Evolutionary conservation across 2,888 invertebrate species (phyloP).

Genomic region (Caenorhabditis becei): DNA sequence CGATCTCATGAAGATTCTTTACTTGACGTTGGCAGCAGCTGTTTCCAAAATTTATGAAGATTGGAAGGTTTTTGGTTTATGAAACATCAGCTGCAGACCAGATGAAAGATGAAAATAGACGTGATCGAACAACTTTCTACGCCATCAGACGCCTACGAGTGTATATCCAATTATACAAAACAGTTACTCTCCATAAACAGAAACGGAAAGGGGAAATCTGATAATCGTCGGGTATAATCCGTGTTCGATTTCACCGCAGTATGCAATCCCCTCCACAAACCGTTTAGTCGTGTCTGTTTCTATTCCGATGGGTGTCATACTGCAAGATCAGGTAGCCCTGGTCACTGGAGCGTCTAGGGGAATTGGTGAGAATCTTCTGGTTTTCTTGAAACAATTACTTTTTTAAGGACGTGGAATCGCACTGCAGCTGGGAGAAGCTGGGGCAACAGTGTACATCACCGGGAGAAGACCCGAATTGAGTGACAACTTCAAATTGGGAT

Average conservation of each 20-base stretch:
- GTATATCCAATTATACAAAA: constrained; percentile 37
- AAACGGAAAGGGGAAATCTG: constrained; percentile 34
- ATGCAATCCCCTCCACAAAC: neutral
- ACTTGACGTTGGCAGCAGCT: neutral
- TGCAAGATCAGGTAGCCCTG: constrained; percentile 70
- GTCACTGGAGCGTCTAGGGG: constrained; percentile 77
- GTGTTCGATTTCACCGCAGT: constrained; percentile 9
- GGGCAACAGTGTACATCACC: constrained; percentile 73
- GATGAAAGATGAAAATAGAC: neutral
- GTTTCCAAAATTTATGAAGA: too few species aligned
- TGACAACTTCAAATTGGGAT: constrained; percentile 41
- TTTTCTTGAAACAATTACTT: constrained; percentile 77
- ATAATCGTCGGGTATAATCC: constrained; percentile 42
- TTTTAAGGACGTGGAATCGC: constrained; percentile 72
- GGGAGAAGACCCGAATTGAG: constrained; percentile 64
- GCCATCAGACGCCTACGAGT: neutral
- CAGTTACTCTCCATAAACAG: constrained; percentile 1
- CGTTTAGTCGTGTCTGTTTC: constrained; percentile 7
- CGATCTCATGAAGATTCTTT: neutral
- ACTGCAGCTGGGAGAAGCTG: constrained; percentile 70
- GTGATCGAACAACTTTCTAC: neutral
- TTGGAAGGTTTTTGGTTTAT: too few species aligned
- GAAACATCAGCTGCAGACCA: neutral
- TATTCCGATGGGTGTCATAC: constrained; percentile 52
- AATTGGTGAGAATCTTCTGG: constrained; percentile 73